A percentile compares a stretch with the other conserved stretches of the same genome.
Evolutionary conservation across 2,797 vertebrate species (phyloP).

Genomic region (Microctenopoma steveboyesi): DNA sequence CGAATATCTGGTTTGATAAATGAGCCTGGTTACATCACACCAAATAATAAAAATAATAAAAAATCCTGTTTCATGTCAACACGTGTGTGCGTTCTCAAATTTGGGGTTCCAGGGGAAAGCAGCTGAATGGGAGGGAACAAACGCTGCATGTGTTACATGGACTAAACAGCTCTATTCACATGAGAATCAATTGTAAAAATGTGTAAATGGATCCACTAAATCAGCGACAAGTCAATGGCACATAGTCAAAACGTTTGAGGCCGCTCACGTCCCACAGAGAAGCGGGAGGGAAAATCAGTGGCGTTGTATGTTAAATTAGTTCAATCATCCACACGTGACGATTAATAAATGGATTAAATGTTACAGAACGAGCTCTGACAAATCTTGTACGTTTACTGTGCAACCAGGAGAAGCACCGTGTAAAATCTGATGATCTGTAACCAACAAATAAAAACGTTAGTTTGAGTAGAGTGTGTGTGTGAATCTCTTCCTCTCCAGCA

Average conservation of each 20-base stretch:
- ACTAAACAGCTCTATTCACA: slow-evolving; percentile 30
- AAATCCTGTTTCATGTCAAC: no score
- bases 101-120: slow-evolving; percentile 16
- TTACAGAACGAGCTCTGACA: slow-evolving; percentile 9
- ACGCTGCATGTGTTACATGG: slow-evolving; percentile 23
- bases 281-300: not conserved
- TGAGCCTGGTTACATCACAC: slow-evolving; percentile 19
- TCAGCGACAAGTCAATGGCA: slow-evolving; percentile 54
- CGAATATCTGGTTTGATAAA: slow-evolving; percentile 28
- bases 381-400: slow-evolving; percentile 35
- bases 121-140: slow-evolving; percentile 20
- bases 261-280: slow-evolving; percentile 9
- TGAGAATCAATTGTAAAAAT: slow-evolving; percentile 14
- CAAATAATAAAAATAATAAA: slow-evolving; percentile 29
- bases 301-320: slow-evolving; percentile 1
- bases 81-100: slow-evolving; percentile 7
- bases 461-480: slow-evolving; percentile 51
- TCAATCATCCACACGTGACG: not conserved
- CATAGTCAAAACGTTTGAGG: slow-evolving; percentile 40
- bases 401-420: slow-evolving; percentile 26
- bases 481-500: slow-evolving; percentile 34
- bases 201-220: slow-evolving; percentile 35
- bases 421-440: slow-evolving; percentile 70
- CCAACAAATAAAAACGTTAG: slow-evolving; percentile 45
- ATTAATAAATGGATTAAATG: slow-evolving; percentile 13